Conservation (phyloP, 2,797 vertebrate species). For the Mycteria americana region DNA sequence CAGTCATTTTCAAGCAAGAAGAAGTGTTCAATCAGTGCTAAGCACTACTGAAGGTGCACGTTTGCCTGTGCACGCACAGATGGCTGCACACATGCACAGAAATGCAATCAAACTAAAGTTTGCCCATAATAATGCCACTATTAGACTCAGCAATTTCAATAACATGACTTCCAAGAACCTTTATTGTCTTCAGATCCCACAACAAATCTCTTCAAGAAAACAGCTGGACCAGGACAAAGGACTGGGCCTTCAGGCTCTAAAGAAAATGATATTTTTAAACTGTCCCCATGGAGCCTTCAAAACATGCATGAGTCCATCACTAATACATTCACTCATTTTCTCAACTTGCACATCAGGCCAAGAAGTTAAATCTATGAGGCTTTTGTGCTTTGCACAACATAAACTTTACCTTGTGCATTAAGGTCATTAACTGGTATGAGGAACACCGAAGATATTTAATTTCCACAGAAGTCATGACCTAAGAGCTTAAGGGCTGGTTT, state of each 20-base stretch:
- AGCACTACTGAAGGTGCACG: neutral
- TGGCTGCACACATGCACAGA: neutral
- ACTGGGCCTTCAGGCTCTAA: neutral
- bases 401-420: neutral
- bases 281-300: neutral
- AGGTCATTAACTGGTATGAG: neutral
- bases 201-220: neutral
- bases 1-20: neutral
- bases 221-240: neutral
- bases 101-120: neutral
- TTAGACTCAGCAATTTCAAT: neutral
- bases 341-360: neutral
- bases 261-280: neutral
- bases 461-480: neutral
- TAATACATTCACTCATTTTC: neutral
- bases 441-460: neutral
- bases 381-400: neutral
- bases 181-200: neutral
- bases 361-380: neutral
- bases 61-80: fast-evolving
- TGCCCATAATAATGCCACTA: neutral
- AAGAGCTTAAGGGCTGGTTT: neutral
- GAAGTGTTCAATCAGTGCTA: neutral
- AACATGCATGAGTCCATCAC: neutral
- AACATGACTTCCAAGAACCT: neutral